Evolutionary conservation across 2,113 vertebrate species (phyloP).

Genomic region (Aegotheles bennettii): DNA sequence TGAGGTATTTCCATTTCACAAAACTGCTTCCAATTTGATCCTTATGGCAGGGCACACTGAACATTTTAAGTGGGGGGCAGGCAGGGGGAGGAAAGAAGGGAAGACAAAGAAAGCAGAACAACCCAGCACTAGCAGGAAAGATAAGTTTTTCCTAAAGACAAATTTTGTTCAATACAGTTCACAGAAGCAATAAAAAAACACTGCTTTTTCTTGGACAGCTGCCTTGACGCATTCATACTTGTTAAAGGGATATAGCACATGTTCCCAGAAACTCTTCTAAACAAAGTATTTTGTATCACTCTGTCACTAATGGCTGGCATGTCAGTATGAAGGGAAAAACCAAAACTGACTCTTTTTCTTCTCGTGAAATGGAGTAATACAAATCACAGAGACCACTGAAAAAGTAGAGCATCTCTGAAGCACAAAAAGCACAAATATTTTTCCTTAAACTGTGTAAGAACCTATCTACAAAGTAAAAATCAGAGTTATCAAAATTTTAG

Average conservation of each 20-base stretch:
- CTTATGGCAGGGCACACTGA: not conserved
- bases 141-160: not conserved
- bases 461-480: not conserved
- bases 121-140: not conserved
- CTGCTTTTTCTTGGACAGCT: not conserved
- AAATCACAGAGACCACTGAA: not conserved
- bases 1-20: not conserved
- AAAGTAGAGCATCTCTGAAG: not conserved
- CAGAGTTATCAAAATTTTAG: not conserved
- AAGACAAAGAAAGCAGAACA: not conserved
- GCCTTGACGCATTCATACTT: not conserved
- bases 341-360: not conserved
- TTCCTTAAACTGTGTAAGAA: not conserved
- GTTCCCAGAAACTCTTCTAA: not conserved
- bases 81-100: too few relatives aligned
- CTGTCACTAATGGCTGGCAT: not conserved
- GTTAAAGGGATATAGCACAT: not conserved
- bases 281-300: not conserved
- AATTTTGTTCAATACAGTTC: not conserved
- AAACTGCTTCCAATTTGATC: conserved; percentile 32
- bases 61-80: not conserved
- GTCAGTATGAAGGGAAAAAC: not conserved
- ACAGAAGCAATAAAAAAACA: not conserved
- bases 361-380: not conserved
- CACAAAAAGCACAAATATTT: not conserved